Evolutionary conservation across 2,797 vertebrate species (phyloP).

Genomic region (Melanotaenia nigrans): DNA sequence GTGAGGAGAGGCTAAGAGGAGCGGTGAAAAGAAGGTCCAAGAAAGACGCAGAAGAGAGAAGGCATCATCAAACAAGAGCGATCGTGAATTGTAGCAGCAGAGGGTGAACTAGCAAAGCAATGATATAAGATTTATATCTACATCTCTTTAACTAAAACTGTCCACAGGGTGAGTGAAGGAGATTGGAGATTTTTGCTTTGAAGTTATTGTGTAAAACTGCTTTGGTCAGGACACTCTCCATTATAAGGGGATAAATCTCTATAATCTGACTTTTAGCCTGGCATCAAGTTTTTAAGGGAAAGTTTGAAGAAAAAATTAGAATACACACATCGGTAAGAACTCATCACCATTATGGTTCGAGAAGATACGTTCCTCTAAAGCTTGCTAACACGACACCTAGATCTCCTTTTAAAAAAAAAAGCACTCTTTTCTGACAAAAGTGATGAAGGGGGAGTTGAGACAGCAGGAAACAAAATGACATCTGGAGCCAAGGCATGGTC

Average conservation of each 20-base stretch:
- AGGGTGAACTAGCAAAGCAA: constrained; percentile 75
- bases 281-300: not conserved
- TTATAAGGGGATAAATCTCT: not conserved
- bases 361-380: not conserved
- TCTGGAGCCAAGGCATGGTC: too few relatives aligned
- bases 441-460: too few relatives aligned
- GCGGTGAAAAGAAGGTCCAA: constrained; percentile 60
- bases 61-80: constrained; percentile 60
- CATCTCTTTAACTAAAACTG: constrained; percentile 57
- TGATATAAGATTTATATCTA: constrained; percentile 86
- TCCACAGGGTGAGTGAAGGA: constrained; percentile 13
- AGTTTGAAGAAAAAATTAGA: constrained; percentile 10
- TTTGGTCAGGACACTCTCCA: constrained; percentile 8
- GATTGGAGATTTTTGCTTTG: constrained; percentile 35
- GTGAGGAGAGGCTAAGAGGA: constrained; percentile 42
- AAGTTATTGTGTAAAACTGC: constrained; percentile 29
- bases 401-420: not conserved
- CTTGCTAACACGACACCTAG: not conserved
- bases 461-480: too few relatives aligned
- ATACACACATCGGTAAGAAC: not conserved
- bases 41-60: constrained; percentile 67
- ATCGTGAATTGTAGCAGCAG: constrained; percentile 46
- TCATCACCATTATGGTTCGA: constrained; percentile 3
- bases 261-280: constrained; percentile 3
- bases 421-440: not conserved